Evolutionary conservation across 23 tunicate species (phyloP).

Genomic region (Halocynthia aurantium): DNA sequence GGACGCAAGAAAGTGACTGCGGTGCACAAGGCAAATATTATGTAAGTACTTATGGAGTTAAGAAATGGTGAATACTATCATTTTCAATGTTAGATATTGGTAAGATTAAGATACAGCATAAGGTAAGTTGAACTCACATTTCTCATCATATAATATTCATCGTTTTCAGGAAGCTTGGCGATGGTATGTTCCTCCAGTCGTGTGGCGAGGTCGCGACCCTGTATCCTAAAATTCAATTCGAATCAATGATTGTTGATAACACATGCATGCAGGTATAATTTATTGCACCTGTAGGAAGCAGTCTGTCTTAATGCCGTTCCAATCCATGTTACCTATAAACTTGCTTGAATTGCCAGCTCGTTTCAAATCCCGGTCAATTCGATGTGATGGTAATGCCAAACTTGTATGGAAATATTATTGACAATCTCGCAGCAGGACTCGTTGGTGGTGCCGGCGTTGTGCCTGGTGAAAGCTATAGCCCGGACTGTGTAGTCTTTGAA

Average conservation of each 20-base stretch:
- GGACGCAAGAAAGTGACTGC: conserved; percentile 72
- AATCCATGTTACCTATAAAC: no score
- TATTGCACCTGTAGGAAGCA: no score
- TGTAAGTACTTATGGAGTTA: conserved; percentile 21
- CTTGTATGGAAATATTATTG: conserved; percentile 88
- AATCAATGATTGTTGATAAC: conserved; percentile 87
- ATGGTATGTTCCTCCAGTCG: conserved; percentile 74
- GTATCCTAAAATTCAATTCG: conserved; percentile 67
- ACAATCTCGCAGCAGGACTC: conserved; percentile 77
- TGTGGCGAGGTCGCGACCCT: conserved; percentile 50
- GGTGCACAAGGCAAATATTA: conserved; percentile 81
- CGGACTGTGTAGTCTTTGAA: conserved; percentile 74
- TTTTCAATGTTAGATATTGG: no score
- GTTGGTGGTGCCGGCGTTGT: conserved; percentile 98
- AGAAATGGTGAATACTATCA: no score
- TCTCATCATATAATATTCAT: no score
- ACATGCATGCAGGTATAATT: conserved; percentile 63
- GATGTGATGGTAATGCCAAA: conserved; percentile 98
- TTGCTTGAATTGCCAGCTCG: conserved; percentile 23
- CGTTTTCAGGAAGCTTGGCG: conserved; percentile 55
- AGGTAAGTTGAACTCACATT: no score
- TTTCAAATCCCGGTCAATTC: conserved; percentile 68
- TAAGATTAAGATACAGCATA: no score
- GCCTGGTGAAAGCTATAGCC: conserved; percentile 78
- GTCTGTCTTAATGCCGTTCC: no score